Evolutionary conservation across 2,113 vertebrate species (phyloP), one percentile per base, ranked within the genome.

Genomic region (Desmodus rotundus): DNA sequence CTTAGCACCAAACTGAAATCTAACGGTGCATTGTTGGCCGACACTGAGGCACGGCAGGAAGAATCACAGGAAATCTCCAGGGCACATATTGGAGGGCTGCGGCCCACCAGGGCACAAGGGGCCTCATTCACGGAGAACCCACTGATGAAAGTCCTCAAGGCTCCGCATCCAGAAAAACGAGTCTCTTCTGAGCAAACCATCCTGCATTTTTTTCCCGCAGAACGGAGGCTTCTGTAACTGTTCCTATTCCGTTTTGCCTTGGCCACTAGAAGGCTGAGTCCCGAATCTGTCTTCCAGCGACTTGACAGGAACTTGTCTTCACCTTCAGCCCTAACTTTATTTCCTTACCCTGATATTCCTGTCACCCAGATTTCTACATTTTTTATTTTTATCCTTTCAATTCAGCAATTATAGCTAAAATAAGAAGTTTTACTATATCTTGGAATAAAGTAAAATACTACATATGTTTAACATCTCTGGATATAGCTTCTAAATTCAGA

Each of bases 391-490:
- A 84, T 84, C 54, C 74, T 87, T 87, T 74, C 80, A 63, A 76
- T 74, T 76, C 11, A 87, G 20, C 47, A 94, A 94, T 85, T 73
- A 92, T 82, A 61, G 84, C 80, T 95, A 81, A 65, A 87, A 76
- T 58, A 95, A 94, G 41, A 17, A 56, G 19, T 68, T 82, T 80
- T 67, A 26, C 70, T 61, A 93, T 93, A 92, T 65, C 80, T 89
- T 90, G 43, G 36, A 76, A 77, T 80, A 80, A 90, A 38, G 24
- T 73, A 3, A 41, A 85, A 85, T 85, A 88, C 33, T 91, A 43
- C 47, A 78, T 81, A 81, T 90, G 61, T 96, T 86, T 91, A 92
- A 95, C 47, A 90, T 94, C 85, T 89, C 52, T 87, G 72, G 74
- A 85, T 52, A 5, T 67, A 24, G 65, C 81, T 86, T 95, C 84